A percentile compares a stretch with the other conserved stretches of the same genome.
These are phyloP conservation scores for Metacarcinus magister DNA, from an alignment of 2,888 invertebrate species.

Conservation along the genomic window DNA sequence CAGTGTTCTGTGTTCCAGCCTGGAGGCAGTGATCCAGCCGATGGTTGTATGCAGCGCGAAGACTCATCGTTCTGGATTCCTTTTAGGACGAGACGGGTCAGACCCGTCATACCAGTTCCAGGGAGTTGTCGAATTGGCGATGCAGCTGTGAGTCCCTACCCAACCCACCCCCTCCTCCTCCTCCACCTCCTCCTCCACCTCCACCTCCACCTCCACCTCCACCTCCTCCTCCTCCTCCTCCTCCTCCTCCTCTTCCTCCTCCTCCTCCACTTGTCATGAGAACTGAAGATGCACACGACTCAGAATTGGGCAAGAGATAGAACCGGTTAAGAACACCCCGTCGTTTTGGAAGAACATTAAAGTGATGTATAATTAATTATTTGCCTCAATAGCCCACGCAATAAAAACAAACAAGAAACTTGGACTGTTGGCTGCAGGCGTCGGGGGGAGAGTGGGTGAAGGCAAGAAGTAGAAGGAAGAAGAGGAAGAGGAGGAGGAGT, in stretches of 20 bases:
- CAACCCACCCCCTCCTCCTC: neutral
- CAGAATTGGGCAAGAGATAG: neutral
- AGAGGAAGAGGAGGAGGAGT: neutral
- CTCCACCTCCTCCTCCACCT: neutral
- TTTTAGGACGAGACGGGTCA: neutral
- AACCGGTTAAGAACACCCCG: neutral
- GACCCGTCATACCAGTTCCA: conserved; percentile 36
- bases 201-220: neutral
- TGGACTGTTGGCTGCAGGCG: neutral
- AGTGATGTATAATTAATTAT: neutral
- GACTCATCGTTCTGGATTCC: conserved; percentile 51
- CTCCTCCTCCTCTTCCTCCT: neutral
- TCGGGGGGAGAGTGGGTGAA: neutral
- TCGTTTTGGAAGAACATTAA: conserved; percentile 19
- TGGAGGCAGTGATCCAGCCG: neutral
- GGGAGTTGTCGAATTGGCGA: conserved; percentile 29
- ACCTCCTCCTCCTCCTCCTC: neutral
- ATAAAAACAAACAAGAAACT: conserved; percentile 39
- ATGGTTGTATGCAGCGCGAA: conserved; percentile 8
- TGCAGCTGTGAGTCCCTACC: conserved; percentile 17
- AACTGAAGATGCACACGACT: neutral
- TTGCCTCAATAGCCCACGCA: conserved; percentile 21
- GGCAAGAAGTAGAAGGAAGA: neutral
- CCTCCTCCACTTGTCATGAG: neutral
- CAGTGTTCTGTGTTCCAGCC: neutral